These are phyloP conservation scores for Rhea pennata DNA, from an alignment of 2,113 vertebrate species.

Conservation along the genomic window DNA sequence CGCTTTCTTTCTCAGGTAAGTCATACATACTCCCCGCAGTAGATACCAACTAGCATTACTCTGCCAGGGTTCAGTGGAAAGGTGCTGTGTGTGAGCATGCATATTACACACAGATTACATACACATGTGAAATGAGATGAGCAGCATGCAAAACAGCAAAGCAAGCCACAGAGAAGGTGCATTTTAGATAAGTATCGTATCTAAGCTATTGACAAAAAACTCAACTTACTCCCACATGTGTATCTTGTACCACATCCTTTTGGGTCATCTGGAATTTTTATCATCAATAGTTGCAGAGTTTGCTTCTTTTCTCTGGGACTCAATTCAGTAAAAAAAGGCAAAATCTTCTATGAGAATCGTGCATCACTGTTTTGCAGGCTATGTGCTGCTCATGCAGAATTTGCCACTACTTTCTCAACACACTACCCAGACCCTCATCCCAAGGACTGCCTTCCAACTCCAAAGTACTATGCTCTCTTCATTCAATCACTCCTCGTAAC, in stretches of 20 bases:
- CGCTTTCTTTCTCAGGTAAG: no score
- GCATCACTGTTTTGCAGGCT: not conserved
- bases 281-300: not conserved
- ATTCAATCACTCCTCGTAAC: not conserved
- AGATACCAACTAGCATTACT: not conserved
- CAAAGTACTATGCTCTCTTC: not conserved
- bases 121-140: not conserved
- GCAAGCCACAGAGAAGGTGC: not conserved
- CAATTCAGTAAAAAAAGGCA: not conserved
- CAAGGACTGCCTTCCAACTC: not conserved
- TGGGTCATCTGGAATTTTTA: not conserved
- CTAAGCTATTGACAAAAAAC: not conserved
- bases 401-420: not conserved
- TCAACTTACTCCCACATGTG: not conserved
- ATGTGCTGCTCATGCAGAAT: not conserved
- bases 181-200: not conserved
- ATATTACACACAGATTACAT: accelerated
- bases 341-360: not conserved
- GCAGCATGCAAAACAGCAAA: not conserved
- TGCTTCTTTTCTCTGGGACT: not conserved
- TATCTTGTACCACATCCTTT: not conserved
- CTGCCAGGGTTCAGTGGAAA: not conserved
- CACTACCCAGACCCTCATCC: not conserved
- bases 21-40: accelerated
- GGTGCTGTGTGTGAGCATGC: not conserved